phyloP scores from a whole-genome alignment of 1,140 invertebrate species.

The Parapsyche elsis region DNA sequence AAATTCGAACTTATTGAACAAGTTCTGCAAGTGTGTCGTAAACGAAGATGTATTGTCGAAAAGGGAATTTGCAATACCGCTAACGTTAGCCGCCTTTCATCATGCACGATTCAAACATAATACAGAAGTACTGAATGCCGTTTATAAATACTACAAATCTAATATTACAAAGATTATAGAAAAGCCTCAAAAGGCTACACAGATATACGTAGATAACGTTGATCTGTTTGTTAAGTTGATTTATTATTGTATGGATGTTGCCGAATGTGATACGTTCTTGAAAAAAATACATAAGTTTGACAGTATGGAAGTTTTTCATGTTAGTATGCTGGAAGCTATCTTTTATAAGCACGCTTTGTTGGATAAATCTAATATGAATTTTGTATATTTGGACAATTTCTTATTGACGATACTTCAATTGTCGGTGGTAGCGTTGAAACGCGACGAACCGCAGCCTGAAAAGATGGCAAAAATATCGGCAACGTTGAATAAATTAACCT shows the following conservation, averaged over 20 bases:
- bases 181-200: constrained; percentile 73
- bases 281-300: constrained; percentile 72
- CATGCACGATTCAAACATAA: constrained; percentile 61
- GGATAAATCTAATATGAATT: constrained; percentile 58
- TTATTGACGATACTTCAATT: constrained; percentile 69
- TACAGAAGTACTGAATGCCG: constrained; percentile 62
- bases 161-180: constrained; percentile 71
- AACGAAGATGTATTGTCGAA: constrained; percentile 63
- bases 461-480: constrained; percentile 63
- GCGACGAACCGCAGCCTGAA: constrained; percentile 61
- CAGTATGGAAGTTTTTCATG: constrained; percentile 68
- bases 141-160: constrained; percentile 70
- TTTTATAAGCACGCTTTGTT: constrained; percentile 66
- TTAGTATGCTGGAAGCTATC: constrained; percentile 67
- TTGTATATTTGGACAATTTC: constrained; percentile 67
- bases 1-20: constrained; percentile 62
- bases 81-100: constrained; percentile 65
- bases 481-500: constrained; percentile 60
- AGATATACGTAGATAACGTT: constrained; percentile 69
- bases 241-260: constrained; percentile 67
- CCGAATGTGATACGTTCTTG: constrained; percentile 67
- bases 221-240: constrained; percentile 67
- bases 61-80: constrained; percentile 70
- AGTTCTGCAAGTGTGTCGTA: constrained; percentile 64
- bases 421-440: constrained; percentile 68